phyloP scores from a whole-genome alignment of 2,113 vertebrate genomes.

The Leuciscus idus region DNA sequence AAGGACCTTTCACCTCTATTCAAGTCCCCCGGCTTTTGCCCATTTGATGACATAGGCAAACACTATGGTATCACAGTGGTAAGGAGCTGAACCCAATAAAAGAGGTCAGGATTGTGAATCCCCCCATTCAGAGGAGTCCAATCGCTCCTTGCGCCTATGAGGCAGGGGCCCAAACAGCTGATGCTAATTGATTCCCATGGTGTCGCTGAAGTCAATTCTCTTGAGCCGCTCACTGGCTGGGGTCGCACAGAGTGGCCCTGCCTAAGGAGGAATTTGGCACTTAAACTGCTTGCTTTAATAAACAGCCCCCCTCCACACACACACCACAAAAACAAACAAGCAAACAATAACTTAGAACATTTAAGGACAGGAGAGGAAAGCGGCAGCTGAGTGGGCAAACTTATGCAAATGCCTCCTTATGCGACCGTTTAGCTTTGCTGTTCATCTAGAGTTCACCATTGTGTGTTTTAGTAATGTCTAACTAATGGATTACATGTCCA shows the following conservation, averaged over 20 bases:
- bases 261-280: slow-evolving; percentile 67
- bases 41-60: slow-evolving; percentile 88
- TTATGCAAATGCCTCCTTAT: slow-evolving; percentile 4
- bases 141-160: slow-evolving; percentile 79
- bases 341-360: slow-evolving; percentile 61
- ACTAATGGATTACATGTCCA: slow-evolving; percentile 16
- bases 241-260: slow-evolving; percentile 71
- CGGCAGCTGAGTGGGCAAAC: slow-evolving; percentile 7
- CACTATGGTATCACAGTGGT: slow-evolving; percentile 83
- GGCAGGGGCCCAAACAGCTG: slow-evolving; percentile 81
- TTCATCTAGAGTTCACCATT: background rate
- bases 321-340: slow-evolving; percentile 75
- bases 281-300: slow-evolving; percentile 75
- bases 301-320: slow-evolving; percentile 68
- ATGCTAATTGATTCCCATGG: slow-evolving; percentile 86
- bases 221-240: slow-evolving; percentile 77
- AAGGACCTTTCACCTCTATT: slow-evolving; percentile 89
- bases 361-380: slow-evolving; percentile 32
- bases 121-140: slow-evolving; percentile 81
- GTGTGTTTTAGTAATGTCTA: background rate
- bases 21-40: slow-evolving; percentile 81
- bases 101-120: slow-evolving; percentile 86
- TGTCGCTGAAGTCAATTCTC: slow-evolving; percentile 78
- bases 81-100: slow-evolving; percentile 93
- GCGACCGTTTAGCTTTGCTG: slow-evolving; percentile 1